Evolutionary conservation across 2,888 invertebrate genomes (phyloP), one percentile per base, ranked within the genome.

Genomic region (Nemotelus pantherinus): DNA sequence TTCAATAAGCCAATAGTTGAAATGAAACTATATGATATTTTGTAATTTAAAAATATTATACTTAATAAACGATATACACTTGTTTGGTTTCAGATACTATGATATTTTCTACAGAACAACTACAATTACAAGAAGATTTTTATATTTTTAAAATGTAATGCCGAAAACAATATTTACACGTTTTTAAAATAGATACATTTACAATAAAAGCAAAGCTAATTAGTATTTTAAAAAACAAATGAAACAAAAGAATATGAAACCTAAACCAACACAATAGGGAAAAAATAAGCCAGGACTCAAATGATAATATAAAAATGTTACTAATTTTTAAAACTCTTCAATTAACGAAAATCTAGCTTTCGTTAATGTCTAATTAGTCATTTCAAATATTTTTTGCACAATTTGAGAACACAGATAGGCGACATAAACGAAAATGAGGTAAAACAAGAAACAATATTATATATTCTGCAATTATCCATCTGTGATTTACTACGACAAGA

Each of bases 11-110:
- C 74, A 74, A 74, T 74, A 74, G 74, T 63, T 60, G 48, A 74
- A 74, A 47, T 47, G 63, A 48, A 74, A 74, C 74, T 60, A 60
- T 60, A 60, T 25, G 25, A 60, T 74, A 74, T 74, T 74, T 74
- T 74, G 63, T 74, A 74, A 72, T 50, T 63, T 60, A 74, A 64
- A 45, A 65, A 64, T 64, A 76, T 55, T 72, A 43, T 72, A 74
- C 44, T 39, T 44, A 76, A 50, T 65, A 55, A 64, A 53, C 7
- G 25, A 65, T 75, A 75, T 76, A 76, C 76, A 76, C 57, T 58
- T 58, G 68, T 77, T 79, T 79, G 77, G 79, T 79, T 79, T 79
- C 79, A 79, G 58, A 77, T 76, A 79, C 79, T 79, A 79, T 25
- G 25, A 25, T 25, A 25, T 79, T 77, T 79, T 79, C 79, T 79